Evolutionary conservation across 1,140 invertebrate genomes (phyloP).

Genomic region (Cyphomyrmex costatus): DNA sequence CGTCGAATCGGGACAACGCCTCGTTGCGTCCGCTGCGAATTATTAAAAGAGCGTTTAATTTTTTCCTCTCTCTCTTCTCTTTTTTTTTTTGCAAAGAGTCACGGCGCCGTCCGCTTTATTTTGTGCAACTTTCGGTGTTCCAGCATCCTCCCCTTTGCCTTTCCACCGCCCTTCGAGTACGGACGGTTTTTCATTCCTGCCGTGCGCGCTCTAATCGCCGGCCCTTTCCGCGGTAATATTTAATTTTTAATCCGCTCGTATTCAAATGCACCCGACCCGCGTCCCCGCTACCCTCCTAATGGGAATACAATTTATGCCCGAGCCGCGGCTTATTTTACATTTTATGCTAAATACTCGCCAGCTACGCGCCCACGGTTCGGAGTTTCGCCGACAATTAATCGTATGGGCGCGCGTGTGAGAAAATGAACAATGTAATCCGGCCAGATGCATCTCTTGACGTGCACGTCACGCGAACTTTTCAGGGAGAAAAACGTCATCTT

Average conservation of each 20-base stretch:
- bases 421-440: slow-evolving; percentile 62
- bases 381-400: slow-evolving; percentile 70
- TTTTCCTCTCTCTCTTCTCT: neutral
- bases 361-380: slow-evolving; percentile 55
- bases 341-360: slow-evolving; percentile 83
- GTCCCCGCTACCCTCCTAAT: slow-evolving; percentile 77
- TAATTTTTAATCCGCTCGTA: slow-evolving; percentile 84
- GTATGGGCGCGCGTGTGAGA: slow-evolving; percentile 54
- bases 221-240: slow-evolving; percentile 79
- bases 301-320: slow-evolving; percentile 85
- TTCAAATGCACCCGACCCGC: slow-evolving; percentile 78
- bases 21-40: slow-evolving; percentile 49
- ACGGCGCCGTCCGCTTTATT: slow-evolving; percentile 42
- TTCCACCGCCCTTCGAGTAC: slow-evolving; percentile 47
- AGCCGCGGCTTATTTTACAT: slow-evolving; percentile 84
- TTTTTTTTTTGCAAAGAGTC: slow-evolving; percentile 33
- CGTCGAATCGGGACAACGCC: slow-evolving; percentile 35
- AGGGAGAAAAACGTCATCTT: slow-evolving; percentile 61
- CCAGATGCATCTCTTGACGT: slow-evolving; percentile 56
- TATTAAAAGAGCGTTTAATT: slow-evolving; percentile 74
- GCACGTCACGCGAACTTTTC: slow-evolving; percentile 54
- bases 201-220: slow-evolving; percentile 79
- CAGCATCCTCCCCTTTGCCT: slow-evolving; percentile 48
- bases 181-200: slow-evolving; percentile 68
- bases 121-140: slow-evolving; percentile 45